phyloP scores from a whole-genome alignment of 2,113 vertebrate genomes.

The Mesitornis unicolor region DNA sequence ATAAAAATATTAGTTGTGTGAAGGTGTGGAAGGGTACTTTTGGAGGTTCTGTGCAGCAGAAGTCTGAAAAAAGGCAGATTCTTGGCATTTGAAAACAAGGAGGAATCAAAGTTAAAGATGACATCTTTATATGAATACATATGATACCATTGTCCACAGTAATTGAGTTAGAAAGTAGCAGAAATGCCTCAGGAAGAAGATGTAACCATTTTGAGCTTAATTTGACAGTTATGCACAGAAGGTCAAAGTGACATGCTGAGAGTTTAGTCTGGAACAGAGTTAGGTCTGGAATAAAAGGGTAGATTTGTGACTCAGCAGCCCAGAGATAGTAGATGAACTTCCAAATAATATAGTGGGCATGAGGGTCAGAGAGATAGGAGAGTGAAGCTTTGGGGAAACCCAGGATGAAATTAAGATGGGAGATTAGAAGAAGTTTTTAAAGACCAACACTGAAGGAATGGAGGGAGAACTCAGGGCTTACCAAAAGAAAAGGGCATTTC shows the following conservation, averaged over 20 bases:
- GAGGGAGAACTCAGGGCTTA: neutral
- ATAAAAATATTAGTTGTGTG: neutral
- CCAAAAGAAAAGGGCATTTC: neutral
- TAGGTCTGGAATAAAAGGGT: neutral
- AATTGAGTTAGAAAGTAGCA: neutral
- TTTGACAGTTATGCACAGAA: neutral
- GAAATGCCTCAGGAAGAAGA: neutral
- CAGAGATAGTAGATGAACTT: neutral
- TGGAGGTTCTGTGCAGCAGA: neutral
- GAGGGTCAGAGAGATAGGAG: neutral
- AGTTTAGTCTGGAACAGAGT: neutral
- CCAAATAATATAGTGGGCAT: neutral
- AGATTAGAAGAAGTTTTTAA: neutral
- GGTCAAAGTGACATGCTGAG: neutral
- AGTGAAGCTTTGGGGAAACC: neutral
- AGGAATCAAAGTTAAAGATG: neutral
- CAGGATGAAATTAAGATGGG: neutral
- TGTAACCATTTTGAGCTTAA: neutral
- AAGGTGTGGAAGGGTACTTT: neutral
- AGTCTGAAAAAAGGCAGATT: neutral
- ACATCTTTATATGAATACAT: neutral
- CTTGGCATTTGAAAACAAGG: neutral
- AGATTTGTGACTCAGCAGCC: neutral
- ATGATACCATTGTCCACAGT: neutral
- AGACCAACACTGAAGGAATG: neutral